These are phyloP conservation scores for Mimas tiliae DNA, from an alignment of 2,888 invertebrate species.

Conservation along the genomic window DNA sequence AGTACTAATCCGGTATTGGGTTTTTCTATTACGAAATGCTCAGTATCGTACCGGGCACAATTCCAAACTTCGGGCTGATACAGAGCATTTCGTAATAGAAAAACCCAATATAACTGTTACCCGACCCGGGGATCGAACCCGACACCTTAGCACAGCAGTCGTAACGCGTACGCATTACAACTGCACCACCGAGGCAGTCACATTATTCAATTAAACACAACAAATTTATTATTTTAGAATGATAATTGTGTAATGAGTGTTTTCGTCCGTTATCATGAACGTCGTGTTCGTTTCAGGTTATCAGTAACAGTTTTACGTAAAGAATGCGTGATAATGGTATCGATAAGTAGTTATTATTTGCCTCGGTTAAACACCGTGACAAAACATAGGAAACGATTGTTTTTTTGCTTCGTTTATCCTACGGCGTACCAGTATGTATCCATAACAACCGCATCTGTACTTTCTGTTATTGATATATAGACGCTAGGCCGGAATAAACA, in stretches of 20 bases:
- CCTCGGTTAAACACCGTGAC: slow-evolving; percentile 15
- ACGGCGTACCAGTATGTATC: background rate
- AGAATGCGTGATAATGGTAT: slow-evolving; percentile 15
- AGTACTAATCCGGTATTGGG: too few relatives aligned
- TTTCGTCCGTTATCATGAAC: slow-evolving; percentile 39
- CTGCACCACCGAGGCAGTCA: too few relatives aligned
- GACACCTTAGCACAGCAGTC: too few relatives aligned
- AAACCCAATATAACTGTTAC: too few relatives aligned
- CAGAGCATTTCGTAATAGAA: too few relatives aligned
- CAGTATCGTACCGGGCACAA: too few relatives aligned
- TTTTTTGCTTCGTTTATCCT: slow-evolving; percentile 10
- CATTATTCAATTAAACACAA: slow-evolving; percentile 33
- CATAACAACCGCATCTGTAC: slow-evolving; percentile 17
- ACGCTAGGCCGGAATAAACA: too few relatives aligned
- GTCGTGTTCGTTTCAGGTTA: slow-evolving; percentile 57
- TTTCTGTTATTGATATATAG: background rate
- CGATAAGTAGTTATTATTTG: slow-evolving; percentile 15
- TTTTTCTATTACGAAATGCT: too few relatives aligned
- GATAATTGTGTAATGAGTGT: slow-evolving; percentile 38
- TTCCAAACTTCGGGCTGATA: too few relatives aligned
- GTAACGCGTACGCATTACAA: background rate
- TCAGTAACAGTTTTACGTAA: slow-evolving; percentile 39
- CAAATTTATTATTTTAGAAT: slow-evolving; percentile 34
- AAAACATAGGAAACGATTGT: slow-evolving; percentile 18
- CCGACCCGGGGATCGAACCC: too few relatives aligned